phyloP scores from a whole-genome alignment of 2,113 vertebrate species.

The Strix aluco region DNA sequence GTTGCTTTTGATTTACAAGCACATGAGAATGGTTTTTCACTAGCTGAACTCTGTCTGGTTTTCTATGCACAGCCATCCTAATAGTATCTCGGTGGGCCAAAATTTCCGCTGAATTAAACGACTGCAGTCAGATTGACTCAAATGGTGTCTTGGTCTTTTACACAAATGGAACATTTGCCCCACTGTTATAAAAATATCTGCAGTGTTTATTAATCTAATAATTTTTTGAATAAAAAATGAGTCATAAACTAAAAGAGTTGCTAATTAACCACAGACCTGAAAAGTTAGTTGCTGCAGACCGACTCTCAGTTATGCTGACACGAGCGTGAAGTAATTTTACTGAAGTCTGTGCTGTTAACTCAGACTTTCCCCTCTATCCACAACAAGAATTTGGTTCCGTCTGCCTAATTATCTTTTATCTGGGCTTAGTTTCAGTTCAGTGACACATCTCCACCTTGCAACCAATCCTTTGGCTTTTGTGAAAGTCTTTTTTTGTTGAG shows the following conservation, averaged over 20 bases:
- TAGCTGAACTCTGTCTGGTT: neutral
- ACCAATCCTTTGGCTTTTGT: neutral
- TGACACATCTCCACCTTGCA: conserved; percentile 13
- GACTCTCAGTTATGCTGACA: neutral
- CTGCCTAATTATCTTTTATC: neutral
- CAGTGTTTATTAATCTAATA: conserved; percentile 38
- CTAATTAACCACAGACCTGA: conserved; percentile 27
- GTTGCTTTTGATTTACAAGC: neutral
- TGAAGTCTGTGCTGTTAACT: neutral
- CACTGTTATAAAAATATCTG: neutral
- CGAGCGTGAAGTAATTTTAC: neutral
- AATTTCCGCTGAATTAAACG: neutral
- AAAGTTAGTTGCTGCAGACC: neutral
- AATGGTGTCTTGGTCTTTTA: neutral
- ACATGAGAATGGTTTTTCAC: neutral
- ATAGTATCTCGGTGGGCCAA: neutral
- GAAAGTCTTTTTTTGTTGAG: neutral
- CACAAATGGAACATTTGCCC: neutral
- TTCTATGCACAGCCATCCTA: neutral
- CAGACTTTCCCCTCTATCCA: neutral
- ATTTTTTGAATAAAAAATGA: neutral
- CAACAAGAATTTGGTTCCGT: neutral
- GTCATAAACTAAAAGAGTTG: neutral
- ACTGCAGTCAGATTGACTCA: neutral
- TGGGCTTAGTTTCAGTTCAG: conserved; percentile 15